Evolutionary conservation across 2,797 vertebrate genomes (phyloP).

Genomic region (Helicolenus hilgendorfi): DNA sequence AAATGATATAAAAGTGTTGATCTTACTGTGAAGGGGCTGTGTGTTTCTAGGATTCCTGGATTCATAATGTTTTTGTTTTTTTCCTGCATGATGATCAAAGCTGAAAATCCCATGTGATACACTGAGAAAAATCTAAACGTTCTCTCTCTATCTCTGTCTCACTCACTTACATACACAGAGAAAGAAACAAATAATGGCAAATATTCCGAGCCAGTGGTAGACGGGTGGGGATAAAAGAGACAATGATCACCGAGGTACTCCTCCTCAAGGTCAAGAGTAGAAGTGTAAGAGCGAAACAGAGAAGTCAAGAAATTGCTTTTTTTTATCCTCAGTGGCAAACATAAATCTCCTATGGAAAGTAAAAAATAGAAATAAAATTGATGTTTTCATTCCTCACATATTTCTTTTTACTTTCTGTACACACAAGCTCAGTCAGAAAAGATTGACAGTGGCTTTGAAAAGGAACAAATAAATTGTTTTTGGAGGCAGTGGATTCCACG

Average conservation of each 20-base stretch:
- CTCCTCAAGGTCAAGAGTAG: conserved; percentile 71
- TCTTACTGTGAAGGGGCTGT: background rate
- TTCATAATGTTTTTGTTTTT: background rate
- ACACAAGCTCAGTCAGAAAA: background rate
- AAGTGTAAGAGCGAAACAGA: conserved; percentile 25
- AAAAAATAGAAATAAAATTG: background rate
- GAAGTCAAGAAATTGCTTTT: conserved; percentile 66
- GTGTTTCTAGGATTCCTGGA: background rate
- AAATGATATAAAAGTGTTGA: background rate
- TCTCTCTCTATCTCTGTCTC: background rate
- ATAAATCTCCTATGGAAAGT: conserved; percentile 39
- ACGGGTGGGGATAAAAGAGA: conserved; percentile 41
- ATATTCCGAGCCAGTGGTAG: conserved; percentile 39
- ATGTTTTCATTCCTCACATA: conserved; percentile 16
- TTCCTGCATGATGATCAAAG: conserved; percentile 12
- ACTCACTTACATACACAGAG: background rate
- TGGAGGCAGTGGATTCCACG: background rate
- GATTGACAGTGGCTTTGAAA: background rate
- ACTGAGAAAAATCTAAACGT: background rate
- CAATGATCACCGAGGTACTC: conserved; percentile 51
- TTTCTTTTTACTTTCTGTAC: conserved; percentile 8
- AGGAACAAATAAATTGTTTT: background rate
- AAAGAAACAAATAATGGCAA: conserved; percentile 43
- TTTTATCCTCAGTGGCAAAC: conserved; percentile 51
- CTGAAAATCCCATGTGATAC: background rate